phyloP scores from a whole-genome alignment of 2,888 invertebrate genomes.

The Oscheius sp. region DNA sequence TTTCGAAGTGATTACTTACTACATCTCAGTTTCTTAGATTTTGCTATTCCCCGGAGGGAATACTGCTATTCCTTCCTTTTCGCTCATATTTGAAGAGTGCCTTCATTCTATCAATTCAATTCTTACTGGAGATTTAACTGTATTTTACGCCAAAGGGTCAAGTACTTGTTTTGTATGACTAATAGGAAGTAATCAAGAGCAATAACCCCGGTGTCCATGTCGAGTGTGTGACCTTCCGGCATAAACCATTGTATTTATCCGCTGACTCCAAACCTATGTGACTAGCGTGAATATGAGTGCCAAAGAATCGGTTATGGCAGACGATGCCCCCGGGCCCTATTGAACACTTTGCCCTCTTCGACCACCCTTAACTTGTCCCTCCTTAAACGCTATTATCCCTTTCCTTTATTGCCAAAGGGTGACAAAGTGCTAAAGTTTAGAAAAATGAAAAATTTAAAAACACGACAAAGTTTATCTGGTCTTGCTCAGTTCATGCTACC shows the following conservation, averaged over 20 bases:
- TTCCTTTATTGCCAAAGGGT: too few relatives aligned
- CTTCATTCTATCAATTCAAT: background rate
- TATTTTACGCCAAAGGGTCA: slow-evolving; percentile 22
- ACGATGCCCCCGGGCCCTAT: slow-evolving; percentile 9
- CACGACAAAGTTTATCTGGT: slow-evolving; percentile 42
- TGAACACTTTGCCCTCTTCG: slow-evolving; percentile 7
- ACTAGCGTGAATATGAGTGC: slow-evolving; percentile 18
- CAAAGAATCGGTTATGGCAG: slow-evolving; percentile 25
- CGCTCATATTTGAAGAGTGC: background rate
- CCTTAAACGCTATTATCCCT: background rate
- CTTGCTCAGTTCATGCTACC: slow-evolving; percentile 51
- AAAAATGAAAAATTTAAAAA: slow-evolving; percentile 21
- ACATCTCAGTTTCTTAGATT: slow-evolving; percentile 12
- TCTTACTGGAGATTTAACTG: too few relatives aligned
- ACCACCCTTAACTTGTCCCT: slow-evolving; percentile 5
- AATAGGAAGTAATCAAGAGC: slow-evolving; percentile 28
- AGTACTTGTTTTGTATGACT: slow-evolving; percentile 25
- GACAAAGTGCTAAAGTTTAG: too few relatives aligned
- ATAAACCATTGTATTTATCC: too few relatives aligned
- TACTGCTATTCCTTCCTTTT: background rate
- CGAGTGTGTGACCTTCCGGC: slow-evolving; percentile 6
- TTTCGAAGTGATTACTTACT: slow-evolving; percentile 19
- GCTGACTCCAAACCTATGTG: background rate
- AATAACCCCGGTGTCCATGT: slow-evolving; percentile 18
- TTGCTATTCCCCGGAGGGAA: background rate